These are phyloP conservation scores for Nothocercus julius DNA, from an alignment of 2,113 vertebrate species.

Conservation along the genomic window DNA sequence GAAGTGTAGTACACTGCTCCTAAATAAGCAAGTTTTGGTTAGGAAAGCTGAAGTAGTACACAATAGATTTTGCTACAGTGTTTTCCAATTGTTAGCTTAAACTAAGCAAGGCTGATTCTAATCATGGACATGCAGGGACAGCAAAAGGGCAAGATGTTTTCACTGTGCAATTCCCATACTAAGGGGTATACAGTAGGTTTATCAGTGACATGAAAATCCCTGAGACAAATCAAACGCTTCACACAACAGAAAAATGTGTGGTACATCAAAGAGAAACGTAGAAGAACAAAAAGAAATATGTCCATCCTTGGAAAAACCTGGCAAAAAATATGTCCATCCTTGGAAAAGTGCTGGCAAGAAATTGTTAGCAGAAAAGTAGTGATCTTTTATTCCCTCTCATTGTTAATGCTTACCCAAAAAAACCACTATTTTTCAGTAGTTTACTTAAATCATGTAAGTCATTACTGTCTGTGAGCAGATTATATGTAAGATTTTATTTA, in stretches of 20 bases:
- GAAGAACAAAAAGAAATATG: background rate
- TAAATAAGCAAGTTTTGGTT: background rate
- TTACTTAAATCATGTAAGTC: background rate
- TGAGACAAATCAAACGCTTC: background rate
- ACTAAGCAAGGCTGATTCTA: background rate
- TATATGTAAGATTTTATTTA: background rate
- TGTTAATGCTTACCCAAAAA: background rate
- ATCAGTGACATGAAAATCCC: background rate
- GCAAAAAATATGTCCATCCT: background rate
- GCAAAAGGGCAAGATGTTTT: background rate
- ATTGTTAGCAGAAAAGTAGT: background rate
- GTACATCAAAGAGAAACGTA: background rate
- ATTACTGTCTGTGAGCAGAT: background rate
- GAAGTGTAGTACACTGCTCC: background rate
- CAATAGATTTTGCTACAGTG: background rate
- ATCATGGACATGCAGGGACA: background rate
- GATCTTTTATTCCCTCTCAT: background rate
- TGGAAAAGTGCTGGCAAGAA: background rate
- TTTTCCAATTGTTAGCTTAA: background rate
- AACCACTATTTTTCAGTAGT: background rate
- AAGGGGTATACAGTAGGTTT: background rate
- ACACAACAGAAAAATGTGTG: accelerated
- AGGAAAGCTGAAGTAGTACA: background rate
- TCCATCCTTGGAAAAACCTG: background rate
- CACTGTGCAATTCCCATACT: background rate